Evolutionary conservation across 2,888 invertebrate species (phyloP), one percentile per base, ranked within the genome.

Genomic region (Syritta pipiens): DNA sequence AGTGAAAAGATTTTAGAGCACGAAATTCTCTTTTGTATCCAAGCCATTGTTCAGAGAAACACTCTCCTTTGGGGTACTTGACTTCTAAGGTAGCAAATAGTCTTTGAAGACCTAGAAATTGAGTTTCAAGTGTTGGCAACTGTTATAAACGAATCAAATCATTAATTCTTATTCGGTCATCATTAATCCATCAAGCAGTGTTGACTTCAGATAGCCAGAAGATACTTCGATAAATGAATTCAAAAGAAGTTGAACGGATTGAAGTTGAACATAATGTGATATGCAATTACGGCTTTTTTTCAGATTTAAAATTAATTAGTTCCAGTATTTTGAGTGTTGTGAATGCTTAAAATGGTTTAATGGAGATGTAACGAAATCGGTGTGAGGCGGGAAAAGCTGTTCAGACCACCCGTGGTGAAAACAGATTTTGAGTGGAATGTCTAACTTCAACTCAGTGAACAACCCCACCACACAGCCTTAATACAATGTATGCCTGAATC

Each of bases 291-390:
- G n/a, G n/a, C n/a, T n/a, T n/a, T n/a, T n/a, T n/a, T n/a, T n/a
- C n/a, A 67, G 46, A 67, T 67, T 19, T 5, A 20, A 67, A 67
- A 55, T 67, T 67, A 57, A 67, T 67, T 67, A 48, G 67, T 67
- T 26, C 49, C 67, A 67, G 37, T 46, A 28, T 44, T 67, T 57
- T 57, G 35, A 28, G 7, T 6, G 35, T 24, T 32, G 32, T 53
- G 57, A 42, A 10, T 9, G 28, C 9, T n/a, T n/a, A n/a, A n/a
- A n/a, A n/a, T n/a, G n/a, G n/a, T n/a, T n/a, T n/a, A n/a, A n/a
- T n/a, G n/a, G n/a, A n/a, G n/a, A n/a, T n/a, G n/a, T n/a, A n/a
- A n/a, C n/a, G n/a, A n/a, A n/a, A n/a, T n/a, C n/a, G n/a, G n/a
- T n/a, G n/a, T n/a, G n/a, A n/a, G n/a, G n/a, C n/a, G n/a, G n/a